Base-by-base conservation (phyloP, 2,113 vertebrate species). In the Sander lucioperca region DNA sequence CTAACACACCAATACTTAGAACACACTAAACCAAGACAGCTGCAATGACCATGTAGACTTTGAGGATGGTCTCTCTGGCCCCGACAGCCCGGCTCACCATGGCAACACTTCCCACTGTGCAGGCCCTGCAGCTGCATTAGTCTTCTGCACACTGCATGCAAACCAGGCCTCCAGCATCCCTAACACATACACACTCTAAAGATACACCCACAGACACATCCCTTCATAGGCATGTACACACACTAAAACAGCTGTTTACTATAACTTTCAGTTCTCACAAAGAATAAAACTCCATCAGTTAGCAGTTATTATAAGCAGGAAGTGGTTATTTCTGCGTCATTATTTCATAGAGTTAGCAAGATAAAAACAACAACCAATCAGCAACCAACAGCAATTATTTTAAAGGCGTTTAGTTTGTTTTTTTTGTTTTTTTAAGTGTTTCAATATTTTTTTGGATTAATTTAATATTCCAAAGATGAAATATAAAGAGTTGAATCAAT, bases 21-120 rank as follows among this genome's bases (percentile, higher is more conserved):
- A 79, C 53, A 73, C 85, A 77, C 77, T 74, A 74, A 68, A 73
- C 65, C 74, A 82, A 83, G 83, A 85, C 91, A 91, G 88, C 86
- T 84, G 84, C 90, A 76, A 30, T 67, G 92, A 86, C 90, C 88
- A 61, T 58, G 80, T 67, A 82, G 82, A 82, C 83, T 63, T 67
- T 63, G 80, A 91, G 80, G 86, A 93, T 73, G 85, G 86, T 89
- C 88, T 91, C 87, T 86, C 67, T 83, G 93, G 93, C 88, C 89
- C 80, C 43, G 71, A 86, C 74, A 88, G 87, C 83, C 88, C 65
- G 50, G 79, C 90, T 95, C 94, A 94, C 94, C 94, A 95, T 95
- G 94, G 94, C 93, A 96, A 96, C 95, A 86, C 91, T 90, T 94
- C 93, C 91, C 88, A 90, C 94, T 93, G 92, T 74, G 91, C 84